These are phyloP conservation scores for Romanogobio albipinnatus DNA, from an alignment of 2,113 vertebrate species.

Conservation along the genomic window DNA sequence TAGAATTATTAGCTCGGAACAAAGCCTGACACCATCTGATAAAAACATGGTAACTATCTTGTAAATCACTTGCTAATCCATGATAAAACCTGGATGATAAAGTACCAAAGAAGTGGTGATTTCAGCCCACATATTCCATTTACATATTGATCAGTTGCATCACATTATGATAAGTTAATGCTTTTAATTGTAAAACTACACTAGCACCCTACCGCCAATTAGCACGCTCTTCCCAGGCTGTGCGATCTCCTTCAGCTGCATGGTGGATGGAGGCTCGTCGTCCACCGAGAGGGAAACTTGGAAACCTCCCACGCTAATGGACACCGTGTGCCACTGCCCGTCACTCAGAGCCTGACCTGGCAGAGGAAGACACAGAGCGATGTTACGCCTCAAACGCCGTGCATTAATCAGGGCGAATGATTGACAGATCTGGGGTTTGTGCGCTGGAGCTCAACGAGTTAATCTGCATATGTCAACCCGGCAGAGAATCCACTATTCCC, in stretches of 20 bases:
- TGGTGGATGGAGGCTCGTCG: conserved; percentile 71
- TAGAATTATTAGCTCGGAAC: not conserved
- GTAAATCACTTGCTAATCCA: not conserved
- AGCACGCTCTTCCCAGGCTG: conserved; percentile 81
- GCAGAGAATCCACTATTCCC: conserved; percentile 34
- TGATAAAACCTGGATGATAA: not conserved
- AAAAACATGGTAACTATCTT: not conserved
- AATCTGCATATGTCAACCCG: conserved; percentile 42
- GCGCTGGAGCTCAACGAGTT: conserved; percentile 35
- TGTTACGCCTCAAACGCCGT: conserved; percentile 23
- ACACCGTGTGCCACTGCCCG: conserved; percentile 84
- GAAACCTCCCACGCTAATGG: conserved; percentile 77
- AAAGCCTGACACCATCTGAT: too few relatives aligned
- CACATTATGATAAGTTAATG: not conserved
- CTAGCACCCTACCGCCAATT: conserved; percentile 79
- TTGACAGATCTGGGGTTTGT: conserved; percentile 38
- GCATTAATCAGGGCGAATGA: conserved; percentile 39
- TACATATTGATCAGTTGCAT: not conserved
- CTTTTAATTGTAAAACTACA: not conserved
- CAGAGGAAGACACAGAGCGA: conserved; percentile 37
- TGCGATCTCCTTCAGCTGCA: conserved; percentile 73
- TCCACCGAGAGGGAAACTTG: conserved; percentile 82
- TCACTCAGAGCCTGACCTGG: conserved; percentile 81
- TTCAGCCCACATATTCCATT: not conserved
- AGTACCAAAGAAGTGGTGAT: not conserved